Percentiles rank a stretch among this genome's conserved stretches.
phyloP scores from a whole-genome alignment of 2,888 invertebrate species.

The Tetragonisca angustula region DNA sequence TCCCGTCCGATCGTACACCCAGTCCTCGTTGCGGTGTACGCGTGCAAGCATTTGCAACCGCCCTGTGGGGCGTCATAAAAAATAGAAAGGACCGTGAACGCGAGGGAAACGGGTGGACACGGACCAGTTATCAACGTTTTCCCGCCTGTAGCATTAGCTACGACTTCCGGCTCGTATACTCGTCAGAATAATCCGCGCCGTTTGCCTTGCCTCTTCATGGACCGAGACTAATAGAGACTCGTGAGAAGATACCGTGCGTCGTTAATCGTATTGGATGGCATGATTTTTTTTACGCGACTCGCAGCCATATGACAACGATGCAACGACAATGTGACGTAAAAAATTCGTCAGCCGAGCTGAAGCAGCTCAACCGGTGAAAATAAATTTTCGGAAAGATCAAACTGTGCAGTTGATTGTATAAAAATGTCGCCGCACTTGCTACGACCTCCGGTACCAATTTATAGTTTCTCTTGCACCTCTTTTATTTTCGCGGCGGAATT shows the following conservation, averaged over 20 bases:
- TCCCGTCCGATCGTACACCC: background rate
- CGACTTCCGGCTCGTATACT: conserved; percentile 46
- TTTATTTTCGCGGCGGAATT: too few relatives aligned
- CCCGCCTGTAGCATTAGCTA: conserved; percentile 24
- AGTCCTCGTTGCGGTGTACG: conserved; percentile 45
- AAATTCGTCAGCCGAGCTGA: conserved; percentile 4
- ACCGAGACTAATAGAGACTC: conserved; percentile 46
- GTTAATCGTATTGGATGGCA: background rate
- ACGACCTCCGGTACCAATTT: background rate
- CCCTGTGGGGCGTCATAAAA: conserved; percentile 63
- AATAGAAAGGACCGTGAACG: conserved; percentile 52
- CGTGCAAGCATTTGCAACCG: conserved; percentile 52
- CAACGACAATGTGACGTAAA: background rate
- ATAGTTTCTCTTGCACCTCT: background rate
- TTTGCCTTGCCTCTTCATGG: conserved; percentile 34
- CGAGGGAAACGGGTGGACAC: conserved; percentile 24
- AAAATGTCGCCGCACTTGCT: background rate
- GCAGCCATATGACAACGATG: background rate
- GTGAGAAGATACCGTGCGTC: conserved; percentile 8
- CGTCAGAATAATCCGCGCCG: conserved; percentile 49
- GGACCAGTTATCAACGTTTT: conserved; percentile 63
- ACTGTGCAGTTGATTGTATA: background rate
- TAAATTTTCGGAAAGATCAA: background rate
- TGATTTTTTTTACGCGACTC: conserved; percentile 22
- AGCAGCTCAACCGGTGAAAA: background rate